phyloP scores from a whole-genome alignment of 2,888 invertebrate genomes.

The Monoplex corrugatus region DNA sequence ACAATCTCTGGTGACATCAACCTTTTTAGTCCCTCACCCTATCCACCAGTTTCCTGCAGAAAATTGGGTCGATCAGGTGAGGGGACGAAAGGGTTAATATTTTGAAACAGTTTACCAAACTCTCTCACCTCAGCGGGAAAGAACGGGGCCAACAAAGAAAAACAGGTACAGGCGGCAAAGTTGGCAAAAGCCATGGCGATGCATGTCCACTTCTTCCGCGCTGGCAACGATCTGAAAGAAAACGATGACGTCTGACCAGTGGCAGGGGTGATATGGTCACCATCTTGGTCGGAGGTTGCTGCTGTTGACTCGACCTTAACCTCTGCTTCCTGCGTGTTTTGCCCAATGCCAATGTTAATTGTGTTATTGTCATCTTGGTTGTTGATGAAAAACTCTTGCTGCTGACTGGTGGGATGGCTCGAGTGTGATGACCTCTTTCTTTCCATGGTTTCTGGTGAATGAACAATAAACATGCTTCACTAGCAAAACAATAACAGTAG shows the following conservation, averaged over 20 bases:
- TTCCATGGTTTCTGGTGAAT: neutral
- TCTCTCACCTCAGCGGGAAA: constrained; percentile 73
- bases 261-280: too few relatives aligned
- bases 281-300: constrained; percentile 3
- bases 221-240: constrained; percentile 61
- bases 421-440: constrained; percentile 24
- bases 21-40: too few relatives aligned
- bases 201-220: constrained; percentile 64
- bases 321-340: neutral
- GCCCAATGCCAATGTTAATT: neutral
- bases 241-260: constrained; percentile 55
- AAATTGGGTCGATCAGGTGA: too few relatives aligned
- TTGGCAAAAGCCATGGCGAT: constrained; percentile 68
- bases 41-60: too few relatives aligned
- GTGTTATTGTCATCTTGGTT: neutral
- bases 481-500: too few relatives aligned
- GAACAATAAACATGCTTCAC: neutral
- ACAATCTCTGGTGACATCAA: too few relatives aligned
- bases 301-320: neutral
- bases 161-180: constrained; percentile 68
- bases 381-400: too few relatives aligned
- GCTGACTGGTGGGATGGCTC: too few relatives aligned
- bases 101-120: too few relatives aligned
- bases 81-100: too few relatives aligned
- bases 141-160: constrained; percentile 72